phyloP scores from a whole-genome alignment of 2,113 vertebrate genomes.

The Prinia subflava region DNA sequence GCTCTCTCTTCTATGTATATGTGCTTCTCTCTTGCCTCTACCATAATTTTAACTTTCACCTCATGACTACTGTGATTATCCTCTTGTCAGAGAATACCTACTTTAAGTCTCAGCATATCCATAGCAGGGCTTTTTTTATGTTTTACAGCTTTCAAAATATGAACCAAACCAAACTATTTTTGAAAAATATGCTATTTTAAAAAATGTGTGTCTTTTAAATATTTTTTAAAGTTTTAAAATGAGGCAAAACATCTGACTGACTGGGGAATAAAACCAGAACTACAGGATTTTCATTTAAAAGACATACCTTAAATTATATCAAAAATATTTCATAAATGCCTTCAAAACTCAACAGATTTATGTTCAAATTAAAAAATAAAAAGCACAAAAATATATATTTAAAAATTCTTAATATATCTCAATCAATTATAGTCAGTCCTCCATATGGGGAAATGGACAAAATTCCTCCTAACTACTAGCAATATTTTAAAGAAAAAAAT shows the following conservation, averaged over 20 bases:
- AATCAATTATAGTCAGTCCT: background rate
- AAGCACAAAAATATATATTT: background rate
- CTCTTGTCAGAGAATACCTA: background rate
- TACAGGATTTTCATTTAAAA: background rate
- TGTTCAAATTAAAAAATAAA: background rate
- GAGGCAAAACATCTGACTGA: background rate
- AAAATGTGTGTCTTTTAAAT: fast-evolving
- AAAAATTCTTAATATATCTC: background rate
- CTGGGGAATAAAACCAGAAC: background rate
- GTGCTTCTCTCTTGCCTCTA: background rate
- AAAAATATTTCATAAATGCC: background rate
- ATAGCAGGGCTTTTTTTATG: background rate
- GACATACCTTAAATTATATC: background rate
- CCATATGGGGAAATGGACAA: background rate
- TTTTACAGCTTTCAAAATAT: background rate
- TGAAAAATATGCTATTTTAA: background rate
- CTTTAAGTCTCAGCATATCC: background rate
- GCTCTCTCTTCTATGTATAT: background rate
- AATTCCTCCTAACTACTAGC: background rate
- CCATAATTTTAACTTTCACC: background rate
- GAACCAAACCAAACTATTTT: background rate
- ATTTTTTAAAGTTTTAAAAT: background rate
- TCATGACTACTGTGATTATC: background rate
- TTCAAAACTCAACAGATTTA: background rate
- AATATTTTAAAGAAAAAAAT: background rate